A percentile compares a stretch with the other conserved stretches of the same genome.
phyloP scores from a whole-genome alignment of 64 coral and sea anemone genomes.

The Cladopsammia gracilis region DNA sequence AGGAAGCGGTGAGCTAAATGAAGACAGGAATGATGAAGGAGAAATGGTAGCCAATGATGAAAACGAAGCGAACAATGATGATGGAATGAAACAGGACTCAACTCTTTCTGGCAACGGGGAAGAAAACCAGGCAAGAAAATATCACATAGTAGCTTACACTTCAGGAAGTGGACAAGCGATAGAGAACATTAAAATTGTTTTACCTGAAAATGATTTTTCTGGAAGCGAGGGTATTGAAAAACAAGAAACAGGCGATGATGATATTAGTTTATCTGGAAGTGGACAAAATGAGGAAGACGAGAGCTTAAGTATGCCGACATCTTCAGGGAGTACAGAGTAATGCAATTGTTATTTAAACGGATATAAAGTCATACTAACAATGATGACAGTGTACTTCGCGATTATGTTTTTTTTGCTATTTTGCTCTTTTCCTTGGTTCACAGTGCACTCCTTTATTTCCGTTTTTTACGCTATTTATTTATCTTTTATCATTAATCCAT shows the following conservation, averaged over 20 bases:
- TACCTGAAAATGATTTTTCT: slow-evolving; percentile 22
- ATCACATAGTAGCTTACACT: neutral
- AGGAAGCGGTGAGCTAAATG: neutral
- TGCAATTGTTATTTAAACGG: neutral
- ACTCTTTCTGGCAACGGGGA: neutral
- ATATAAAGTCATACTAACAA: no score
- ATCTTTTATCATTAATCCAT: no score
- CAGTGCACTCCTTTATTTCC: no score
- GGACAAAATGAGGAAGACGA: neutral
- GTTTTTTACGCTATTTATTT: no score
- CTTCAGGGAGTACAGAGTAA: neutral
- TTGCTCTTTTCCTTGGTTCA: no score
- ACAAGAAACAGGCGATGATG: neutral
- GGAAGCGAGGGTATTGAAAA: neutral
- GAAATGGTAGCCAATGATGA: neutral
- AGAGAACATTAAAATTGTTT: neutral
- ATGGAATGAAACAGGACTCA: neutral
- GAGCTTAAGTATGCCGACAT: neutral
- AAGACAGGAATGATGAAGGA: neutral
- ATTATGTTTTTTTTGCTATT: no score
- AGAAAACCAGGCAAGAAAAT: neutral
- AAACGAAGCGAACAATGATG: neutral
- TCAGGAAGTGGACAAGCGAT: neutral
- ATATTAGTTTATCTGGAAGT: slow-evolving; percentile 20
- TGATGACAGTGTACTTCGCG: no score